These are phyloP conservation scores for Cantharis rustica DNA, from an alignment of 2,888 invertebrate species.

Conservation along the genomic window DNA sequence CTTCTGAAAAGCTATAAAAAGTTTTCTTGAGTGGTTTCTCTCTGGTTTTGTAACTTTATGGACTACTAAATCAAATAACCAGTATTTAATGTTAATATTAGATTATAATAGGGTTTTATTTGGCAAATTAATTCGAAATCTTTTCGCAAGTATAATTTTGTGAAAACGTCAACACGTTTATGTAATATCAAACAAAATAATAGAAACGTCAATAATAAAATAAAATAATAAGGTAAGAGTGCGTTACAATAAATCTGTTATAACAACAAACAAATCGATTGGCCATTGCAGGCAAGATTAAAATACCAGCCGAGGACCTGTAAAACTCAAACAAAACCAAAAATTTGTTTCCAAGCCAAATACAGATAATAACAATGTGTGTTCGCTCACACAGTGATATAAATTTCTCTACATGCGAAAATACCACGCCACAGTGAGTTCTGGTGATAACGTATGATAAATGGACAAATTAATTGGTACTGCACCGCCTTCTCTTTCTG, in stretches of 20 bases:
- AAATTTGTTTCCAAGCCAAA: constrained; percentile 30
- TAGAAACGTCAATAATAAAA: not conserved
- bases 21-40: constrained; percentile 5
- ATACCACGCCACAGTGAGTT: constrained; percentile 44
- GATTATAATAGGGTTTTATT: not conserved
- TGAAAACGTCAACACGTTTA: not conserved
- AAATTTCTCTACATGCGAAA: constrained; percentile 45
- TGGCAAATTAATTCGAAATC: not conserved
- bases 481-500: constrained; percentile 18
- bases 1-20: constrained; percentile 12
- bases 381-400: constrained; percentile 35
- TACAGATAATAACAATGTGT: constrained; percentile 37
- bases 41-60: constrained; percentile 1
- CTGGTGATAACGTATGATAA: constrained; percentile 52
- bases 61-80: not conserved
- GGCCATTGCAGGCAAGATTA: constrained; percentile 26
- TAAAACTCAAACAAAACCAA: constrained; percentile 31
- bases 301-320: constrained; percentile 25
- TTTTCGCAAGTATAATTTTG: not conserved
- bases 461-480: constrained; percentile 49
- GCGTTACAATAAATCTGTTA: constrained; percentile 16
- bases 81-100: constrained; percentile 1
- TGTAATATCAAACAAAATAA: not conserved
- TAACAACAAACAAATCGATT: constrained; percentile 35
- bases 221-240: not conserved